Evolutionary conservation across 2,797 vertebrate species (phyloP).

Genomic region (Garrulus glandarius): DNA sequence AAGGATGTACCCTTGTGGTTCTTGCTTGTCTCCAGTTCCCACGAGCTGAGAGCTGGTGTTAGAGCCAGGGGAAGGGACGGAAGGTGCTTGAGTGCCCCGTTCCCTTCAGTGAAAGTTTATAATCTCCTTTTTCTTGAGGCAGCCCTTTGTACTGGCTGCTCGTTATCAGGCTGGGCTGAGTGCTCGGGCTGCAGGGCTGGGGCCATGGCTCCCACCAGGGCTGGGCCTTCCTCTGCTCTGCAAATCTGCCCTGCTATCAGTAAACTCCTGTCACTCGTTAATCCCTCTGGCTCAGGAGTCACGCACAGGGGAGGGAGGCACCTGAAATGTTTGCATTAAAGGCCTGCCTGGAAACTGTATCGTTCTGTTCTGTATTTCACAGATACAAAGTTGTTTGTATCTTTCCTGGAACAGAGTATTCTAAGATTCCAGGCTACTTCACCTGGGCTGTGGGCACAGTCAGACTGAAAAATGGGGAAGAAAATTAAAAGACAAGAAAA

Average conservation of each 20-base stretch:
- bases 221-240: neutral
- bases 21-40: neutral
- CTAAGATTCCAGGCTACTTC: accelerated
- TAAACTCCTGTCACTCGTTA: conserved; percentile 3
- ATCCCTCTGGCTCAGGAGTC: neutral
- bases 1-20: neutral
- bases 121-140: neutral
- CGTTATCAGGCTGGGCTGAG: neutral
- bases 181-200: neutral
- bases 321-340: neutral
- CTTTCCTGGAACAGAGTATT: neutral
- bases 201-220: neutral
- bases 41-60: neutral
- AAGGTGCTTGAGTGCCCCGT: neutral
- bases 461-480: neutral
- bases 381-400: neutral
- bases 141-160: neutral
- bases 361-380: neutral
- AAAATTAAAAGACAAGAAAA: neutral
- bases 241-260: neutral
- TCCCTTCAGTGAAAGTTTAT: neutral
- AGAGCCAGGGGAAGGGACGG: neutral
- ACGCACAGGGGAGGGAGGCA: neutral
- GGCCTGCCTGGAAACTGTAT: conserved; percentile 2
- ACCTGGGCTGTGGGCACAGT: neutral